phyloP scores from a whole-genome alignment of 2,888 invertebrate species.

The Drosophila gaucha region DNA sequence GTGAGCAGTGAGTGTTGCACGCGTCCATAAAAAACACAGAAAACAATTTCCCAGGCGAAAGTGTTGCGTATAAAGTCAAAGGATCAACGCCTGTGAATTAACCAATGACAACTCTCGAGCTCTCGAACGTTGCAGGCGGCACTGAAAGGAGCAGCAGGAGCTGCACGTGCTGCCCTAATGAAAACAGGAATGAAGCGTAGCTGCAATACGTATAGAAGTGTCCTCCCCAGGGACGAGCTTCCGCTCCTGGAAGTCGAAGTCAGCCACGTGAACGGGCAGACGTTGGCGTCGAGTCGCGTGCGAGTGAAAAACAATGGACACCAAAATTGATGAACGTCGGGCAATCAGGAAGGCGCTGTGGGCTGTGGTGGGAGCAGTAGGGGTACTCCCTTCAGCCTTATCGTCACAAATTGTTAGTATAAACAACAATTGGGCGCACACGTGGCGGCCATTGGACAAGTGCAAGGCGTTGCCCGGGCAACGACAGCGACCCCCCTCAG shows the following conservation, averaged over 20 bases:
- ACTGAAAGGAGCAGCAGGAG: conserved; percentile 41
- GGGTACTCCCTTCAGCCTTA: conserved; percentile 49
- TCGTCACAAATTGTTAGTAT: conserved; percentile 83
- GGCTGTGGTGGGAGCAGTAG: neutral
- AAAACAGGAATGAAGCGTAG: conserved; percentile 64
- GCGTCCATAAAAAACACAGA: conserved; percentile 57
- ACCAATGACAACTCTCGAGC: conserved; percentile 33
- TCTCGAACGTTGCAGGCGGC: conserved; percentile 3
- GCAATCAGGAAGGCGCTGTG: conserved; percentile 63
- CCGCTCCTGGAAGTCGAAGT: conserved; percentile 51
- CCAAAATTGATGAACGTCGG: conserved; percentile 53
- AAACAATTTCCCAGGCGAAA: conserved; percentile 82
- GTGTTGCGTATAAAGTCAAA: conserved; percentile 76
- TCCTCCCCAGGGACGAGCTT: conserved; percentile 51
- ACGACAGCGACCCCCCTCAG: conserved; percentile 4
- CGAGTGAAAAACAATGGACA: conserved; percentile 76
- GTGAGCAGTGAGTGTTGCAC: conserved; percentile 40
- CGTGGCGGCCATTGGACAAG: conserved; percentile 78
- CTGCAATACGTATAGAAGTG: conserved; percentile 23
- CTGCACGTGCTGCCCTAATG: conserved; percentile 67
- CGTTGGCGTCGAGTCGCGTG: conserved; percentile 75
- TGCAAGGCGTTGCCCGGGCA: conserved; percentile 71
- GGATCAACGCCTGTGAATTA: conserved; percentile 80
- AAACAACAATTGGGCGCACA: conserved; percentile 82
- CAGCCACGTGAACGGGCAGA: conserved; percentile 52